These are phyloP conservation scores for Andrena hattorfiana DNA, from an alignment of 2,888 invertebrate species.

Conservation along the genomic window DNA sequence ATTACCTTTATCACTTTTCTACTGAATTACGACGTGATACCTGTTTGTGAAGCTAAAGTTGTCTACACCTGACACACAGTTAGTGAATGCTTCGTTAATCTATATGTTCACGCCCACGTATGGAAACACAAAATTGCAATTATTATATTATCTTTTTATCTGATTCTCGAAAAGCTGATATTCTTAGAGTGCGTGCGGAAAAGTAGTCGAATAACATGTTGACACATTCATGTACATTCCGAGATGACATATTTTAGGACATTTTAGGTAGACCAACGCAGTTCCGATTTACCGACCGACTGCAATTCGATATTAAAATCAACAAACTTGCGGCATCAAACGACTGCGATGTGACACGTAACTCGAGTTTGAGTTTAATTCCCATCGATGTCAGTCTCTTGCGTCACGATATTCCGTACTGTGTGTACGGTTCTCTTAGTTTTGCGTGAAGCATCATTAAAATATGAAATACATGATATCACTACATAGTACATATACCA, in stretches of 20 bases:
- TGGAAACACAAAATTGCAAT: no score
- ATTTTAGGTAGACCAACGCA: not conserved
- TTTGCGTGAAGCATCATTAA: not conserved
- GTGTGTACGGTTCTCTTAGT: not conserved
- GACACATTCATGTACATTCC: not conserved
- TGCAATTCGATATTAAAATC: constrained; percentile 38
- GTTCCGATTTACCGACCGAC: constrained; percentile 3
- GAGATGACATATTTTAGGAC: no score
- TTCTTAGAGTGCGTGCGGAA: no score
- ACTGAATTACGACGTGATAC: not conserved
- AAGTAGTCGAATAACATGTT: not conserved
- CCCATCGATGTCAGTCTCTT: constrained; percentile 15
- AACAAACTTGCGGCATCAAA: constrained; percentile 39
- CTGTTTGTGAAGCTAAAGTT: not conserved
- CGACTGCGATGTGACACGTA: constrained; percentile 61
- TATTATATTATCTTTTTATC: no score
- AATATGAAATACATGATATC: no score
- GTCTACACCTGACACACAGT: not conserved
- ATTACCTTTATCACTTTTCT: not conserved
- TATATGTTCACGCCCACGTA: no score
- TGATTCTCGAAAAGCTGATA: no score
- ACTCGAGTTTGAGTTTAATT: constrained; percentile 40
- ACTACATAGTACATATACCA: no score
- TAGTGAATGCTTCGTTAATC: no score
- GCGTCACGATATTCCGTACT: not conserved